Evolutionary conservation across 2,888 invertebrate species (phyloP).

Genomic region (Ischnura elegans): DNA sequence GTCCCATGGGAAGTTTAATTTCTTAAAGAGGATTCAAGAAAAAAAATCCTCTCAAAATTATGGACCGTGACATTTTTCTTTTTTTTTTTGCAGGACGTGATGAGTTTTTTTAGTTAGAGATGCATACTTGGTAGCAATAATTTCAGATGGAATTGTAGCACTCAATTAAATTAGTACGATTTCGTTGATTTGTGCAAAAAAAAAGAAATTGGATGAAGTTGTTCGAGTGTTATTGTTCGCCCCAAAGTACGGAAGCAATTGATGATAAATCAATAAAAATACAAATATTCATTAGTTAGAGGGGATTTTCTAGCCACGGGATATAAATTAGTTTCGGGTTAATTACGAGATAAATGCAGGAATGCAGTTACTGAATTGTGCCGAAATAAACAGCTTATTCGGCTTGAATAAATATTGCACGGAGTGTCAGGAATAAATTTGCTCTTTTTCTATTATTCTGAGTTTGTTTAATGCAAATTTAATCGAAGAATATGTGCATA

Average conservation of each 20-base stretch:
- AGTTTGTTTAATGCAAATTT: background rate
- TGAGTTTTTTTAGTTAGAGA: no score
- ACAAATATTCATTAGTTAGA: background rate
- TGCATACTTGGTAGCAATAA: no score
- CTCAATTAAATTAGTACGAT: no score
- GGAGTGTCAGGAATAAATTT: background rate
- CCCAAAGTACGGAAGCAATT: background rate
- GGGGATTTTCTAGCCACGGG: no score
- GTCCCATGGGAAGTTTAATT: no score
- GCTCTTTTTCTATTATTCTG: background rate
- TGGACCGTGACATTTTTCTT: no score
- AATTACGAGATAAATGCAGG: background rate
- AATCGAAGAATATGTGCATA: background rate
- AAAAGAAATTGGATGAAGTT: background rate
- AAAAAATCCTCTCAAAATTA: no score
- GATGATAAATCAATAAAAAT: background rate
- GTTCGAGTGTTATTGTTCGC: background rate
- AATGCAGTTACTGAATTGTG: background rate
- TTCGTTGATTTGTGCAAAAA: background rate
- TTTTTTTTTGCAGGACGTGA: no score
- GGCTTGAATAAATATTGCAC: background rate
- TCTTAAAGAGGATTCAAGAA: no score
- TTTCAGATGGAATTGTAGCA: no score
- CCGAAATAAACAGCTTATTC: background rate
- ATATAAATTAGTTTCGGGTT: no score